These are phyloP conservation scores for Engraulis encrasicolus DNA, from an alignment of 2,113 vertebrate species.

Conservation along the genomic window DNA sequence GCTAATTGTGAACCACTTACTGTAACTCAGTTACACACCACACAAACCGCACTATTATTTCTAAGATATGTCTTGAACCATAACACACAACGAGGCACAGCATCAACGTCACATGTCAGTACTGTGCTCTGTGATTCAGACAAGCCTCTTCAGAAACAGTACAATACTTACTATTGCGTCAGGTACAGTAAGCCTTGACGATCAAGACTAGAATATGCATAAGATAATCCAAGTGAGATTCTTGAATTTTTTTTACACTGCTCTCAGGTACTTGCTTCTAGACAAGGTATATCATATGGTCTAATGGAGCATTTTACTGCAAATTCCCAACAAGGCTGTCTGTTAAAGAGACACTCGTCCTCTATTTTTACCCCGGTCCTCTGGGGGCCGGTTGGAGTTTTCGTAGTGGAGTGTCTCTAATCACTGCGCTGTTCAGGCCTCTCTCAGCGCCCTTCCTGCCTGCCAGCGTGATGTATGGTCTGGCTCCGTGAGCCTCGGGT, in stretches of 20 bases:
- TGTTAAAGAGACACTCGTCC: neutral
- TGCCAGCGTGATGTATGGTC: neutral
- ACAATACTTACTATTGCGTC: neutral
- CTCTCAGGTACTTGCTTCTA: neutral
- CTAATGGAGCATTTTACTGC: conserved; percentile 5
- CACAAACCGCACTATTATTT: neutral
- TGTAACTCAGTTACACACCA: neutral
- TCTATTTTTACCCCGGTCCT: neutral
- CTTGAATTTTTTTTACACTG: neutral
- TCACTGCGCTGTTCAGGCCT: neutral
- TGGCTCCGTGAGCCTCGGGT: neutral
- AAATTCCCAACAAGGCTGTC: conserved; percentile 15
- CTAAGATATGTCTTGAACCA: neutral
- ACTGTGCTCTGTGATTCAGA: too few relatives aligned
- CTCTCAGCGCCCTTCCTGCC: neutral
- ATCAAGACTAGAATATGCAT: neutral
- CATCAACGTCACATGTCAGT: too few relatives aligned
- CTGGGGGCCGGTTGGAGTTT: neutral
- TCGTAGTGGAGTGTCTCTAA: neutral
- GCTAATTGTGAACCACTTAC: too few relatives aligned
- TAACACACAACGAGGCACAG: neutral
- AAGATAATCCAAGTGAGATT: neutral
- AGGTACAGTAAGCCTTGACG: neutral
- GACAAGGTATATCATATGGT: neutral
- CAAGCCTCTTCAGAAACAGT: neutral